These are phyloP conservation scores for Callithrix jacchus DNA, from an alignment of 2,113 vertebrate species.

Conservation along the genomic window DNA sequence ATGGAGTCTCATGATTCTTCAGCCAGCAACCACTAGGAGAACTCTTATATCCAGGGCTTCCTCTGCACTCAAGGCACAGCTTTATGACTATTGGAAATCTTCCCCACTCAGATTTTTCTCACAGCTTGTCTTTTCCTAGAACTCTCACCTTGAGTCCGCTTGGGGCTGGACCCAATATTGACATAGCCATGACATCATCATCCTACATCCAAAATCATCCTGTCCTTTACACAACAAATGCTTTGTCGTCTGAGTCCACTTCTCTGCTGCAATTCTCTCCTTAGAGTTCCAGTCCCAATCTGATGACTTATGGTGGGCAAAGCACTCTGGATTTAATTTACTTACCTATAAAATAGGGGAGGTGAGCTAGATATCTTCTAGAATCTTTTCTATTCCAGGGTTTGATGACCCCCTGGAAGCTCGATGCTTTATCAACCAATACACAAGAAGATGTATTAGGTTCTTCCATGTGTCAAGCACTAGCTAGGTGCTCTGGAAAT, in stretches of 20 bases:
- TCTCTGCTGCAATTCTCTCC: background rate
- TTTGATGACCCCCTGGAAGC: background rate
- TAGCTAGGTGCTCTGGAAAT: background rate
- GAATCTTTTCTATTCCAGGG: background rate
- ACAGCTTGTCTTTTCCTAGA: background rate
- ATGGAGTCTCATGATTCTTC: background rate
- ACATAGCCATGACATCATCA: background rate
- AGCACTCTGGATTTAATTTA: background rate
- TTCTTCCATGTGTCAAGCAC: background rate
- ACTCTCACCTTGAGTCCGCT: background rate
- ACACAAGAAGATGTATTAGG: background rate
- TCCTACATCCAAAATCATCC: background rate
- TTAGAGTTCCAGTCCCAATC: background rate
- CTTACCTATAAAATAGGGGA: background rate
- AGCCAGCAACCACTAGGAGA: background rate
- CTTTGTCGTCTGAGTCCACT: background rate
- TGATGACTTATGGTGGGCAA: background rate
- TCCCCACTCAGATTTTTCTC: background rate
- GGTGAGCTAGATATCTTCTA: background rate
- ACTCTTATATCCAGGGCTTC: background rate
- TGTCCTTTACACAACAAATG: background rate
- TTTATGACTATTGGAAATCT: background rate
- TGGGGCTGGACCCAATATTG: background rate
- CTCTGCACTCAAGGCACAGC: background rate
- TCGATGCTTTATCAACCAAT: background rate